phyloP scores from a whole-genome alignment of 2,113 vertebrate genomes.

The Notothenia rossii region DNA sequence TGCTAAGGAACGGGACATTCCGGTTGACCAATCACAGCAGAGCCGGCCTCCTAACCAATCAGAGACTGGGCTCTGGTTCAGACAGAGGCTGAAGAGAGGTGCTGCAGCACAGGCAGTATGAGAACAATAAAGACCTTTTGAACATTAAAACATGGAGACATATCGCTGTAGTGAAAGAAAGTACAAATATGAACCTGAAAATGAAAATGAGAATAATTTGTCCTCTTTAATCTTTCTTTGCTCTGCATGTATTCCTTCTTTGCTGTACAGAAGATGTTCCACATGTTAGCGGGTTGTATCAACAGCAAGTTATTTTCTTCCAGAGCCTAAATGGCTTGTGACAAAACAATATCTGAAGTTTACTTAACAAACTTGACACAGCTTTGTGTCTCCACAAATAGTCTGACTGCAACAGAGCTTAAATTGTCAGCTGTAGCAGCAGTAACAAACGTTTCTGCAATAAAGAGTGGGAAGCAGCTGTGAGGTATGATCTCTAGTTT shows the following conservation, averaged over 20 bases:
- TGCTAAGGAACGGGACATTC: too few species aligned
- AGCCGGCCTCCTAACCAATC: too few species aligned
- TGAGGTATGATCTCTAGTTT: slow-evolving; percentile 7
- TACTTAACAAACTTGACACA: not conserved
- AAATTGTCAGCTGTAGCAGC: not conserved
- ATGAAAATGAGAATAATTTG: too few species aligned
- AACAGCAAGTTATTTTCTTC: not conserved
- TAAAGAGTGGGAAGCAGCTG: not conserved
- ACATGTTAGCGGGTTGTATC: not conserved
- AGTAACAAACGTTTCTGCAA: not conserved
- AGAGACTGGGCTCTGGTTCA: too few species aligned
- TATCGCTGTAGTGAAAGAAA: too few species aligned
- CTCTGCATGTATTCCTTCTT: not conserved
- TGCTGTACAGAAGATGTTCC: not conserved
- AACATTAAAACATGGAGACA: too few species aligned
- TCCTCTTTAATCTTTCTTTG: not conserved
- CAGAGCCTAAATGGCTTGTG: not conserved
- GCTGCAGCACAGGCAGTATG: too few species aligned
- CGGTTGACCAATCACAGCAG: too few species aligned
- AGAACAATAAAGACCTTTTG: too few species aligned
- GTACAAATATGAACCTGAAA: too few species aligned
- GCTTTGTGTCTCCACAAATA: not conserved
- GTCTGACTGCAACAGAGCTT: not conserved
- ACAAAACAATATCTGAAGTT: not conserved
- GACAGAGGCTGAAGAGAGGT: too few species aligned